phyloP scores from a whole-genome alignment of 1,140 invertebrate genomes.

The Gonatopus flavifemur region DNA sequence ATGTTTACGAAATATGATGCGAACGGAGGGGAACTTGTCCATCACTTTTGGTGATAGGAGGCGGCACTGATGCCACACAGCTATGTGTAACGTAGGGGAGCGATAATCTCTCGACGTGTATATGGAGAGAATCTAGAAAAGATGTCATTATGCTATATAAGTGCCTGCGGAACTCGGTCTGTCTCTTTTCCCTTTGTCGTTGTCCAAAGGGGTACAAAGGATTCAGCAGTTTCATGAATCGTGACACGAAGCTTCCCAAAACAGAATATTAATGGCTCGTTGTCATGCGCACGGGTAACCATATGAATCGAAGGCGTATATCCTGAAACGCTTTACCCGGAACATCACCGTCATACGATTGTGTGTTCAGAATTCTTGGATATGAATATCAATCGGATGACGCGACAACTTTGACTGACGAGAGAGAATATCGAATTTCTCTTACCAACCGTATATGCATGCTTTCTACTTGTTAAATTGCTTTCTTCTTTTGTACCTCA shows the following conservation, averaged over 20 bases:
- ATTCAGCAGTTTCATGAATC: conserved; percentile 14
- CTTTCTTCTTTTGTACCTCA: too few species aligned
- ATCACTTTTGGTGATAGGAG: conserved; percentile 36
- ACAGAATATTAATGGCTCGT: conserved; percentile 35
- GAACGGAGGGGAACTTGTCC: conserved; percentile 41
- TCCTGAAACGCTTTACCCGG: too few species aligned
- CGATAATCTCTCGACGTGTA: conserved; percentile 37
- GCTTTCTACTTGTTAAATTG: too few species aligned
- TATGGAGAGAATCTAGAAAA: conserved; percentile 26
- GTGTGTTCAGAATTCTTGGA: too few species aligned
- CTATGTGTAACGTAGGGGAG: conserved; percentile 22
- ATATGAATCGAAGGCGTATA: too few species aligned
- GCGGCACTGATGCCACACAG: conserved; percentile 25
- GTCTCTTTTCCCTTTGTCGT: conserved; percentile 7
- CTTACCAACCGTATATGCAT: too few species aligned
- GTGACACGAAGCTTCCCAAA: conserved; percentile 8
- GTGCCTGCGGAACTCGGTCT: conserved; percentile 18
- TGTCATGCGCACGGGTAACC: too few species aligned
- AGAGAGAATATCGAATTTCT: too few species aligned
- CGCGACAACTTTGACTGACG: too few species aligned
- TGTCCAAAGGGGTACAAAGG: conserved; percentile 16
- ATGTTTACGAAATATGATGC: conserved; percentile 49
- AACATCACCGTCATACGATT: too few species aligned
- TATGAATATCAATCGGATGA: too few species aligned
- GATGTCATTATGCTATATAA: conserved; percentile 39